These are phyloP conservation scores for Globodera rostochiensis DNA, from an alignment of 1,140 invertebrate genomes.

Conservation along the genomic window DNA sequence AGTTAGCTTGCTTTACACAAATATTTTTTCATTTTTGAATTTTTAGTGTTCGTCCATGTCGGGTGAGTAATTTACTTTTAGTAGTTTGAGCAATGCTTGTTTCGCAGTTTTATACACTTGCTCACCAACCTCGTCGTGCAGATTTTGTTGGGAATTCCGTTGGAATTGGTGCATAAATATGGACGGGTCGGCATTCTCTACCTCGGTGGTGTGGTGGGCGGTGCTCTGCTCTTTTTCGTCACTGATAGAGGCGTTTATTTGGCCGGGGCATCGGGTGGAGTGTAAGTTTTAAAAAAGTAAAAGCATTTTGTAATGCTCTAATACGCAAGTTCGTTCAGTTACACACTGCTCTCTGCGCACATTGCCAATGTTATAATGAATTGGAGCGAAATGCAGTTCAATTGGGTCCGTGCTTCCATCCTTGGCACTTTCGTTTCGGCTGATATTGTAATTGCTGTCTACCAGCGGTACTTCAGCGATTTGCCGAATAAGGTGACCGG, in stretches of 20 bases:
- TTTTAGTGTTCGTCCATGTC: conserved; percentile 27
- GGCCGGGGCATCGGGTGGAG: conserved; percentile 89
- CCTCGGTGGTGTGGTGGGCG: conserved; percentile 46
- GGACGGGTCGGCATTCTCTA: conserved; percentile 51
- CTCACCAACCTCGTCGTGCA: conserved; percentile 88
- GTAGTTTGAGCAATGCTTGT: neutral
- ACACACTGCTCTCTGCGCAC: conserved; percentile 90
- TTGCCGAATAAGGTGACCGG: conserved; percentile 29
- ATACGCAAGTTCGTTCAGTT: conserved; percentile 65
- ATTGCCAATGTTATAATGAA: conserved; percentile 91
- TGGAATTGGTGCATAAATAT: conserved; percentile 88
- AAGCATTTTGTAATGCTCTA: conserved; percentile 70
- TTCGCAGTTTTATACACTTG: conserved; percentile 72
- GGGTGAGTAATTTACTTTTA: conserved; percentile 20
- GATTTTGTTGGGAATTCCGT: conserved; percentile 83
- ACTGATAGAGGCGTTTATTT: conserved; percentile 76
- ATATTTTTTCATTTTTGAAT: neutral
- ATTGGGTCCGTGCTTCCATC: conserved; percentile 74
- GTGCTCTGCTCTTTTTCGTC: conserved; percentile 72
- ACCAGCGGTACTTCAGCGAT: conserved; percentile 45
- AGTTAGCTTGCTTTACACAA: conserved; percentile 62
- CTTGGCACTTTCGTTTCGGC: conserved; percentile 75
- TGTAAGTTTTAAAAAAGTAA: conserved; percentile 68
- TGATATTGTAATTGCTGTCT: conserved; percentile 50
- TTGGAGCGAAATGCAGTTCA: conserved; percentile 81